phyloP scores from a whole-genome alignment of 1,140 invertebrate genomes.

The Procambarus clarkii region DNA sequence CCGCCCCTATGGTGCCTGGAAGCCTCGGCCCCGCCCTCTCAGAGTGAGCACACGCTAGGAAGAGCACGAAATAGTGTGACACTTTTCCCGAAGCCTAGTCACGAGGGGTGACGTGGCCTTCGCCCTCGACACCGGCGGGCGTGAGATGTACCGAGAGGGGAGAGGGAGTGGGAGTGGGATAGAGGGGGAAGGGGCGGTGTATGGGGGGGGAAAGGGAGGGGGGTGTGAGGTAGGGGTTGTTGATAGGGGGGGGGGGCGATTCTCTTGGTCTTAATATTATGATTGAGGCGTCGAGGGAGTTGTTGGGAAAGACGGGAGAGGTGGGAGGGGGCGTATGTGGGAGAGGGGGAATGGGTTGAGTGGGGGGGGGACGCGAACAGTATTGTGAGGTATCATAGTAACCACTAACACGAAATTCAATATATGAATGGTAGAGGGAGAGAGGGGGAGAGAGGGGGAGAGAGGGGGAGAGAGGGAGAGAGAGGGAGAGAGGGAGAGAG shows the following conservation, averaged over 20 bases:
- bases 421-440: not conserved
- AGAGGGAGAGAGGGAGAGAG: not conserved
- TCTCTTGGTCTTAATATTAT: too few relatives aligned
- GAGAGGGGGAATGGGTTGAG: not conserved
- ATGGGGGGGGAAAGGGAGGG: not conserved
- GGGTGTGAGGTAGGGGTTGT: not conserved
- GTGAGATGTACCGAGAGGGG: not conserved
- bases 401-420: too few relatives aligned
- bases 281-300: not conserved
- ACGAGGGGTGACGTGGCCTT: constrained; percentile 3
- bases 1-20: too few relatives aligned
- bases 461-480: not conserved
- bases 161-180: not conserved
- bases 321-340: not conserved
- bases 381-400: too few relatives aligned
- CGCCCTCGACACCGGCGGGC: constrained; percentile 16
- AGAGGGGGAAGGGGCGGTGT: not conserved
- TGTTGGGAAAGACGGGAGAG: not conserved
- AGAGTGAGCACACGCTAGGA: too few relatives aligned
- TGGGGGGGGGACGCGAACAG: not conserved
- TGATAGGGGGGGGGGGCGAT: not conserved
- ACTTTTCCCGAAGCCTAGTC: not conserved
- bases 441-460: not conserved
- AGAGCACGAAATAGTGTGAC: not conserved
- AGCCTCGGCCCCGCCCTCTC: too few relatives aligned